These are phyloP conservation scores for Heliconius hortense DNA, from an alignment of 2,888 invertebrate genomes.

Conservation along the genomic window DNA sequence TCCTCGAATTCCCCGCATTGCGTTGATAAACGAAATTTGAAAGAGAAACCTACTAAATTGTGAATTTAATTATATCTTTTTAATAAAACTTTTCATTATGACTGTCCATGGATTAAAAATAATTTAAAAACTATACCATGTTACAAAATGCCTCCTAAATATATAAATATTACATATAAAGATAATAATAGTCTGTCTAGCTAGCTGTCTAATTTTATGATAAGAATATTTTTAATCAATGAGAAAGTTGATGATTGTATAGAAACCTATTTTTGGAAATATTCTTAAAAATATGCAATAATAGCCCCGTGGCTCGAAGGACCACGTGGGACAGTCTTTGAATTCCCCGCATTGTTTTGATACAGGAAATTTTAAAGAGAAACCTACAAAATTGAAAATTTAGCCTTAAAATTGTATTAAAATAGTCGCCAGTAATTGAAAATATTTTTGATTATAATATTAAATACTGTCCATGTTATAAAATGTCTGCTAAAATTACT, in stretches of 20 bases:
- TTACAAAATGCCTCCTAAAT: no score
- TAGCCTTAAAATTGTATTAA: neutral
- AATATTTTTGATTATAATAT: no score
- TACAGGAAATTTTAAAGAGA: constrained; percentile 65
- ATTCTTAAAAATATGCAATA: constrained; percentile 73
- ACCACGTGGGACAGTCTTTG: constrained; percentile 75
- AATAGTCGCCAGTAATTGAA: no score
- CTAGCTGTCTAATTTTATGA: no score
- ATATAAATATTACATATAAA: no score
- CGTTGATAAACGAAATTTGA: constrained; percentile 64
- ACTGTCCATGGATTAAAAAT: no score
- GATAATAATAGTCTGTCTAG: no score
- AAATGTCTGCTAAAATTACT: no score
- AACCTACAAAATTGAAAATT: constrained; percentile 71
- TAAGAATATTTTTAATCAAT: no score
- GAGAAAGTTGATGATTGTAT: constrained; percentile 66
- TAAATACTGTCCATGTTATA: no score
- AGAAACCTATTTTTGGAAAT: constrained; percentile 81
- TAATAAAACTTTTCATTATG: no score
- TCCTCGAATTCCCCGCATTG: constrained; percentile 76
- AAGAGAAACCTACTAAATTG: constrained; percentile 72
- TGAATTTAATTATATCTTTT: constrained; percentile 48
- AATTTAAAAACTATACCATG: no score
- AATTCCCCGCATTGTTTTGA: constrained; percentile 73
- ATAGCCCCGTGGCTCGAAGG: constrained; percentile 62